Evolutionary conservation across 2,113 vertebrate genomes (phyloP), one percentile per base, ranked within the genome.

Genomic region (Albula glossodonta): DNA sequence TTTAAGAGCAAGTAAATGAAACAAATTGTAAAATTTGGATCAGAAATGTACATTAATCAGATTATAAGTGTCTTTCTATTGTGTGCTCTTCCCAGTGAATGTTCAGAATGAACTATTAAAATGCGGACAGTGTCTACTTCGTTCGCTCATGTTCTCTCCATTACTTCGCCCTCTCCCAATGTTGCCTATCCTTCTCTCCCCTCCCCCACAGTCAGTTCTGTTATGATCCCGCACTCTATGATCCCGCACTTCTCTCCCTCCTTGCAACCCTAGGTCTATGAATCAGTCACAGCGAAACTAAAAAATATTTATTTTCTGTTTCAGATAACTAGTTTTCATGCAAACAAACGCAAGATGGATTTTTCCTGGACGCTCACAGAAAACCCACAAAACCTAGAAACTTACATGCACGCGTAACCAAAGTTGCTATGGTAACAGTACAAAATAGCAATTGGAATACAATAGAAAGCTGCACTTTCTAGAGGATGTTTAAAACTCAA

Each of bases 281-380:
- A 91, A 95, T 92, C 94, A 93, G 92, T 90, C 93, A 88, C 87
- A 92, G 93, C 91, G 93, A 92, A 66, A 86, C 91, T 86, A 91
- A 86, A 90, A 83, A 31, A 4, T 17, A 85, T 92, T 92, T 89
- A 88, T 95, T 83, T 91, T 78, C 89, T 91, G 94, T 89, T 94
- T 94, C n/a, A 82, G 74, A 79, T 82, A 48, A 83, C 53, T 78
- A 60, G 17, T 12, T 5, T 11, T 51, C 25, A 22, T 17, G 17
- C 6, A 89, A 87, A 60, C 41, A 53, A 51, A 51, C 80, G 83
- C 57, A 83, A 86, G 22, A 52, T 52, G 84, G 85, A 78, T 74
- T 49, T 53, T 70, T 25, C 10, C 70, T 74, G n/a, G 1, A 74
- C n/a, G n/a, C n/a, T 74, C 9, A 25, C 4, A 25, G 70, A 25